Conservation (phyloP, 2,797 vertebrate genomes). For the Etheostoma perlongum region DNA sequence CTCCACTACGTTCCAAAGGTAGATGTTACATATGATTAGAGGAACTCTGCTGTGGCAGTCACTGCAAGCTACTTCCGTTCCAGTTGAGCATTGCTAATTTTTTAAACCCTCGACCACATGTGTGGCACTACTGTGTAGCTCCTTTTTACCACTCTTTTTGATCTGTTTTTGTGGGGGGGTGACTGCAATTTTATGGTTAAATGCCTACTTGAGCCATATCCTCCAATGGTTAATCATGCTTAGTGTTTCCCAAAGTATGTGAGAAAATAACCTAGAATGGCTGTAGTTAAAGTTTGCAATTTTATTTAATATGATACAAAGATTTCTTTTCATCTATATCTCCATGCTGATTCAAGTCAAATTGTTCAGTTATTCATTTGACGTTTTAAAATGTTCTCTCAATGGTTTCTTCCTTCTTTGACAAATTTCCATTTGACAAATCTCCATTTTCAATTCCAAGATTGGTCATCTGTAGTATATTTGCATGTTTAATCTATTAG, state of each 20-base stretch:
- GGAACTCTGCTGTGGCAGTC: slow-evolving; percentile 84
- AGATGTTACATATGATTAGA: slow-evolving; percentile 87
- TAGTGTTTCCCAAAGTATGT: slow-evolving; percentile 55
- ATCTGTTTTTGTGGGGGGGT: slow-evolving; percentile 65
- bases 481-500: background rate
- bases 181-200: slow-evolving; percentile 82
- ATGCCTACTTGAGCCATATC: slow-evolving; percentile 76
- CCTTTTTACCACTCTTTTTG: slow-evolving; percentile 72
- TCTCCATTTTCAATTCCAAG: background rate
- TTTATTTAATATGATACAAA: slow-evolving; percentile 3
- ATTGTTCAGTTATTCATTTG: background rate
- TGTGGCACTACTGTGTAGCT: slow-evolving; percentile 74
- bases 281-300: slow-evolving; percentile 25
- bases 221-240: slow-evolving; percentile 81
- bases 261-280: slow-evolving; percentile 41
- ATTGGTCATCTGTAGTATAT: background rate
- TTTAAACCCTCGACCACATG: slow-evolving; percentile 84
- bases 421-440: background rate
- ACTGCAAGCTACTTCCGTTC: slow-evolving; percentile 86
- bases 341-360: background rate
- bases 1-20: slow-evolving; percentile 85
- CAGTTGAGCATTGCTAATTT: slow-evolving; percentile 89
- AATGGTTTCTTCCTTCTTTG: background rate
- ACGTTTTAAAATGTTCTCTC: background rate
- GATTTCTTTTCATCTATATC: background rate